These are phyloP conservation scores for Solen grandis DNA, from an alignment of 1,140 invertebrate species.

Conservation along the genomic window DNA sequence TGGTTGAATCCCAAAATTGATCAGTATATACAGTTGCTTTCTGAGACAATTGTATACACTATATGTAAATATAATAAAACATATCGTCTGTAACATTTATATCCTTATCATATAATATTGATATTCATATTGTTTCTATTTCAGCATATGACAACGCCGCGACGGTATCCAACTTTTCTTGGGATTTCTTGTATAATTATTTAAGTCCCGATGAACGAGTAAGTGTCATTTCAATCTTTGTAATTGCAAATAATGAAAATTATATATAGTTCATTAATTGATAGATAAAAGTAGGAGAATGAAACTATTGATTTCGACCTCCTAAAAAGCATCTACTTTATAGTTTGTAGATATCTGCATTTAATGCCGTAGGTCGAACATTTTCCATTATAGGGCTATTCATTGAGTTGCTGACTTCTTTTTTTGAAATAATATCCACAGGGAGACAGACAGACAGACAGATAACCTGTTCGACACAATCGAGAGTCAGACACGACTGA, in stretches of 20 bases:
- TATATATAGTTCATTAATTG: background rate
- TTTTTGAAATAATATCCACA: background rate
- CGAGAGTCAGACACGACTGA: background rate
- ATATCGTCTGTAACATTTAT: no score
- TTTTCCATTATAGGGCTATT: background rate
- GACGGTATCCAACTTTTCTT: constrained; percentile 23
- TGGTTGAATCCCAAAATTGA: background rate
- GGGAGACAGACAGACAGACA: no score
- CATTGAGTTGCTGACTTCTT: background rate
- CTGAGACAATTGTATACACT: background rate
- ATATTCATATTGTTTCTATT: background rate
- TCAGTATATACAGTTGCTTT: background rate
- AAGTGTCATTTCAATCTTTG: background rate
- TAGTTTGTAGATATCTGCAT: background rate
- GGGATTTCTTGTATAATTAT: constrained; percentile 44
- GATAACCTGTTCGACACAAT: background rate
- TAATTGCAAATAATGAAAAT: background rate
- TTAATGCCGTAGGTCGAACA: no score
- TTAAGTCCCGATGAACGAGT: constrained; percentile 33
- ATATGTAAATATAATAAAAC: background rate
- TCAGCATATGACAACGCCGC: constrained; percentile 32
- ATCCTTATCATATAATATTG: no score
- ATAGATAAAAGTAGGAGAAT: background rate
- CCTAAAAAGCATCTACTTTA: no score
- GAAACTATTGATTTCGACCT: no score